Percentiles rank a stretch among this genome's conserved stretches.
phyloP scores from a whole-genome alignment of 2,888 invertebrate genomes.

The Polyommatus icarus region DNA sequence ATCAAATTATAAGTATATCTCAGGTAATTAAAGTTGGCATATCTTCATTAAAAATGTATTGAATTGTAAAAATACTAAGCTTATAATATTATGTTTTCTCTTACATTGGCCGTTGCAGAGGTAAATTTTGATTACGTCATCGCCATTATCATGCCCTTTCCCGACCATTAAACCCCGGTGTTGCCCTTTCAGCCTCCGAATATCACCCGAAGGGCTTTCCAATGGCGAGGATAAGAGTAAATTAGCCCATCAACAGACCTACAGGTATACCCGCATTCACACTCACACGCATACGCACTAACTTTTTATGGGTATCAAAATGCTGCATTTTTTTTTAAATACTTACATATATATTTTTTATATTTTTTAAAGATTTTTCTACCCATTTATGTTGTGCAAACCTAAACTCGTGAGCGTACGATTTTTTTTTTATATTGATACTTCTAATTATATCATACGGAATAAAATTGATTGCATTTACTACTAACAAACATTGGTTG shows the following conservation, averaged over 20 bases:
- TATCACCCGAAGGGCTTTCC: conserved; percentile 81
- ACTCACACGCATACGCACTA: conserved; percentile 39
- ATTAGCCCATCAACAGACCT: conserved; percentile 87
- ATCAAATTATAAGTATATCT: not conserved
- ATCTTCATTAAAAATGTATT: not conserved
- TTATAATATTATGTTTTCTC: conserved; percentile 57
- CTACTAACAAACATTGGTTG: not conserved
- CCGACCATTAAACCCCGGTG: conserved; percentile 70
- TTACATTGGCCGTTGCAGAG: conserved; percentile 75
- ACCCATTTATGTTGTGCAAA: not conserved
- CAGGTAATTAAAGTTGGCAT: not conserved
- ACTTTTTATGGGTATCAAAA: conserved; percentile 28
- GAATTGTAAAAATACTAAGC: conserved; percentile 39
- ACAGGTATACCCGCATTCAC: conserved; percentile 81
- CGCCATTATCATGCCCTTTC: conserved; percentile 52
- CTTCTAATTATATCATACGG: not conserved
- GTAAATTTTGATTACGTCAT: conserved; percentile 63
- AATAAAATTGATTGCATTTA: not conserved
- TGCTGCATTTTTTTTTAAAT: not conserved
- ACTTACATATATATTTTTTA: not conserved
- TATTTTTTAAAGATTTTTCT: not conserved
- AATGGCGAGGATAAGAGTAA: conserved; percentile 85
- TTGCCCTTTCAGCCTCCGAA: conserved; percentile 82
- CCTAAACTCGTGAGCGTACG: not conserved
- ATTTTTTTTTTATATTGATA: not conserved